Evolutionary conservation across 2,888 invertebrate genomes (phyloP), one percentile per base, ranked within the genome.

Genomic region (Mythimna impura): DNA sequence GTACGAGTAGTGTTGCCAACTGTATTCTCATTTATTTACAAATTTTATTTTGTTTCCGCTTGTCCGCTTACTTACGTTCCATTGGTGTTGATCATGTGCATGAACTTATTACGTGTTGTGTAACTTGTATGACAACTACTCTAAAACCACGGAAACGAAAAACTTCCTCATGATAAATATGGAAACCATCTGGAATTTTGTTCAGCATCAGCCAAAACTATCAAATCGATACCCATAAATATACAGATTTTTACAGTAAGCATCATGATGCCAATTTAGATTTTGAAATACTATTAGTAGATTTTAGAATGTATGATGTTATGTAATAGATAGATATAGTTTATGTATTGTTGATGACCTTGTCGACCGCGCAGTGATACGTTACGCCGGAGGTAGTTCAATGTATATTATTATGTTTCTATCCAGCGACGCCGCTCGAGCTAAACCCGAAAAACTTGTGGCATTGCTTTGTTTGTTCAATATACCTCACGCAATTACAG

Each of bases 81-180:
- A 25, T 66, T 52, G 22, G 8, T 63, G 54, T 71, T 55, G 17
- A 36, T 61, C 14, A 47, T 64, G 22, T 69, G 80, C 73, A 77
- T 81, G 81, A 50, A 40, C 9, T 40, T 50, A 25, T 40, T 5
- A 36, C 2, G 17, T 75, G 40, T 9, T 30, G 9, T 58, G 25
- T 47, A 34, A n/a, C 5, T 57, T 64, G 47, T n/a, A 8, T 60
- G 10, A 1, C 36, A 36, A 36, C 34, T n/a, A 20, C 34, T 36
- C 10, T 34, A n/a, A 36, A 10, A n/a, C 55, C n/a, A 58, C 20
- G 5, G 20, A 34, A 22, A 60, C 12, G 36, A 60, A 40, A 60
- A 12, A 9, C 55, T 55, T 55, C 4, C 47, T 47, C 55, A 25
- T 25, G 55, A 25, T 55, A 14, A 25, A 55, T 55, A 47, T 47